Evolutionary conservation across 1,140 invertebrate genomes (phyloP).

Genomic region (Hylyphantes graminicola): DNA sequence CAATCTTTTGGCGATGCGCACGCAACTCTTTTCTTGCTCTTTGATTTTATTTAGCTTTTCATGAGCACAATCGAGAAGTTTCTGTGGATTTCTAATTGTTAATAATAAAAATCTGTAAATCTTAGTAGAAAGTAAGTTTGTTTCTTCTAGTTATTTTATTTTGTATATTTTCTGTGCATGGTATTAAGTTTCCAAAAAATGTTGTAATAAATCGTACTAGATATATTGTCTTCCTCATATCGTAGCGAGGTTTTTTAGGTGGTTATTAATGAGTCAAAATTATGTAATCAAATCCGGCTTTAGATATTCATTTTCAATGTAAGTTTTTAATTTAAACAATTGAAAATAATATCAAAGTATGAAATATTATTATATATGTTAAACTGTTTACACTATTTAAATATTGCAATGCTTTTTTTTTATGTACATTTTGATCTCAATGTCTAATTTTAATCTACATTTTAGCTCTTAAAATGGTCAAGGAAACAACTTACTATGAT

Average conservation of each 20-base stretch:
- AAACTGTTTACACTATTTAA: neutral
- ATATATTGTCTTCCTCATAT: neutral
- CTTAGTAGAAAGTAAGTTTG: neutral
- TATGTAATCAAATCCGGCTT: too few relatives aligned
- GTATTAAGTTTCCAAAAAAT: too few relatives aligned
- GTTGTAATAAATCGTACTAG: neutral
- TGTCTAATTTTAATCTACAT: neutral
- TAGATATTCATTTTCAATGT: neutral
- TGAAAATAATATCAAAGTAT: neutral
- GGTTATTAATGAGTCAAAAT: neutral
- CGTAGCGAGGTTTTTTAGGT: neutral
- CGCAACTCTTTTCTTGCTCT: neutral
- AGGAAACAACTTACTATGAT: constrained; percentile 97
- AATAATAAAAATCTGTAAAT: neutral
- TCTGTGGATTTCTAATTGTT: neutral
- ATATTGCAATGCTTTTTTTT: too few relatives aligned
- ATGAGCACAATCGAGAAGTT: constrained; percentile 6
- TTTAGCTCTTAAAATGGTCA: constrained; percentile 81
- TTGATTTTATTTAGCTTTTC: neutral
- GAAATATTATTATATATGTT: neutral
- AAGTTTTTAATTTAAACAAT: neutral
- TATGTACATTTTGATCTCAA: neutral
- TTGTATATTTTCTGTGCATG: too few relatives aligned
- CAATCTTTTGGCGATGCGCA: neutral
- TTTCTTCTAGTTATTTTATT: too few relatives aligned